Evolutionary conservation across 2,113 vertebrate genomes (phyloP).

Genomic region (Leptocoma aspasia): DNA sequence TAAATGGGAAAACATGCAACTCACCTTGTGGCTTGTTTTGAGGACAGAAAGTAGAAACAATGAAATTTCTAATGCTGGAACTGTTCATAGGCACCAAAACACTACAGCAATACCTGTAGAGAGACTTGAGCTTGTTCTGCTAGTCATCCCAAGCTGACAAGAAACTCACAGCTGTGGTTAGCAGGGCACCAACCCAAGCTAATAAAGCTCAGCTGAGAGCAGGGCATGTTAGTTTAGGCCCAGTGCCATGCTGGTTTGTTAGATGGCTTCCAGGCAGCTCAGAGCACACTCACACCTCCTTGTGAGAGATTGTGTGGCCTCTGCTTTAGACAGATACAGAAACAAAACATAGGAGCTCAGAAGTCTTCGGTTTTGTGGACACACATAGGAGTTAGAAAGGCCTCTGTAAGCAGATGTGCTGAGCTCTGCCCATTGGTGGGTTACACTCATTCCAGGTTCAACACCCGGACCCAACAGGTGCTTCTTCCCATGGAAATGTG

Average conservation of each 20-base stretch:
- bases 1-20: neutral
- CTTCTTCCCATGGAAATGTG: neutral
- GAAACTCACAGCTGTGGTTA: slow-evolving; percentile 33
- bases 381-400: neutral
- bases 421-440: fast-evolving
- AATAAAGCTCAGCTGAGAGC: slow-evolving; percentile 42
- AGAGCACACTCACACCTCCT: neutral
- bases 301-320: neutral
- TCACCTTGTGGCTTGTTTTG: neutral
- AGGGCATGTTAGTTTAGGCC: slow-evolving; percentile 1
- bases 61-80: neutral
- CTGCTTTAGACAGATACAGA: neutral
- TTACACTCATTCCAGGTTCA: fast-evolving
- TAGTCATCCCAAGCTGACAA: neutral
- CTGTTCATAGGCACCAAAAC: neutral
- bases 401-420: fast-evolving
- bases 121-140: neutral
- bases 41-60: neutral
- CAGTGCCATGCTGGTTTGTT: neutral
- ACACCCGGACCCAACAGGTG: neutral
- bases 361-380: neutral
- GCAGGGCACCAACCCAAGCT: slow-evolving; percentile 39
- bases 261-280: neutral
- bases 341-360: neutral
- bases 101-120: neutral